phyloP scores from a whole-genome alignment of 2,888 invertebrate genomes.

The Nomada ferruginata region DNA sequence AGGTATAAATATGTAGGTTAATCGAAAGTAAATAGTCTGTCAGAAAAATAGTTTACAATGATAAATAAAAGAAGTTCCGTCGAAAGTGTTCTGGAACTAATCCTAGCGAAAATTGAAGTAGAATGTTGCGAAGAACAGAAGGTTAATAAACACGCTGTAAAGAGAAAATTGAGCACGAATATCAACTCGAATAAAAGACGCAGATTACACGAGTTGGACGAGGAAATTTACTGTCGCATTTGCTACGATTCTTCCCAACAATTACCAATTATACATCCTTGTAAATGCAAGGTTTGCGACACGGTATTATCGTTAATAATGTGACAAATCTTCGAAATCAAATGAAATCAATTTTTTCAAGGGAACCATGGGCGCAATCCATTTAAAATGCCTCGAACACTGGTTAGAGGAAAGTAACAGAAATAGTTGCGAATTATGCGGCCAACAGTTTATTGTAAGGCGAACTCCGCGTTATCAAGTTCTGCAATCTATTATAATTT shows the following conservation, averaged over 20 bases:
- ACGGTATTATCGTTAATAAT: slow-evolving; percentile 11
- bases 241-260: slow-evolving; percentile 85
- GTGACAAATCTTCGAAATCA: background rate
- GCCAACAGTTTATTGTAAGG: slow-evolving; percentile 88
- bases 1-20: slow-evolving; percentile 11
- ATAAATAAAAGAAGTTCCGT: slow-evolving; percentile 62
- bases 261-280: slow-evolving; percentile 84
- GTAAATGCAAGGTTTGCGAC: slow-evolving; percentile 84
- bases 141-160: slow-evolving; percentile 7
- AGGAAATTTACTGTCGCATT: slow-evolving; percentile 82
- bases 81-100: slow-evolving; percentile 65
- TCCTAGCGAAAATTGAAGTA: slow-evolving; percentile 68
- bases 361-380: slow-evolving; percentile 91
- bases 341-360: slow-evolving; percentile 63
- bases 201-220: slow-evolving; percentile 46
- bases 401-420: slow-evolving; percentile 91
- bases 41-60: slow-evolving; percentile 54
- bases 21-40: background rate
- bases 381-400: slow-evolving; percentile 89
- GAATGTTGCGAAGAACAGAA: slow-evolving; percentile 43
- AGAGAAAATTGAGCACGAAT: slow-evolving; percentile 42
- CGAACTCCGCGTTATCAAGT: slow-evolving; percentile 87
- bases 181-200: slow-evolving; percentile 27
- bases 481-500: slow-evolving; percentile 85
- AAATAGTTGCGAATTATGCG: slow-evolving; percentile 90